A percentile compares a stretch with the other conserved stretches of the same genome.
These are phyloP conservation scores for Heliconius congener DNA, from an alignment of 1,140 invertebrate species.

Conservation along the genomic window DNA sequence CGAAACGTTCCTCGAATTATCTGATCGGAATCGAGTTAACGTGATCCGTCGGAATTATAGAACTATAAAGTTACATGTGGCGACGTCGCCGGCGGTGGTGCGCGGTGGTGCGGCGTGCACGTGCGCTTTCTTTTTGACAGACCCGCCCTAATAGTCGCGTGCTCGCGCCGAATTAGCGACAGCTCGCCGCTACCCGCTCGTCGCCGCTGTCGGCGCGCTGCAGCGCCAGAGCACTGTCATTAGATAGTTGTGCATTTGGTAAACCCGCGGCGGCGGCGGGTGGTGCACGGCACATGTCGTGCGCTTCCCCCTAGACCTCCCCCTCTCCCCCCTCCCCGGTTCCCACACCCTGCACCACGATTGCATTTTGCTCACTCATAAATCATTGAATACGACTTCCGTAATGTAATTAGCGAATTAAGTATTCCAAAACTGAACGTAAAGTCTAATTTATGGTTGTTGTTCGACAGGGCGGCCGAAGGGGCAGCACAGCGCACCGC, in stretches of 20 bases:
- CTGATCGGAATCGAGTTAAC: conserved; percentile 75
- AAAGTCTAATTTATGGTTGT: conserved; percentile 36
- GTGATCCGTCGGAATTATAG: conserved; percentile 73
- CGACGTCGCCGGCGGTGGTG: conserved; percentile 56
- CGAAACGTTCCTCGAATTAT: conserved; percentile 63
- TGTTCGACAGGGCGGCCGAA: conserved; percentile 85
- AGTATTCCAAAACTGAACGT: conserved; percentile 42
- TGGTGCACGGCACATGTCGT: conserved; percentile 71
- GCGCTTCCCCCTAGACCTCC: conserved; percentile 27
- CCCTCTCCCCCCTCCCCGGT: not conserved
- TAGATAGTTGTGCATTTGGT: conserved; percentile 72
- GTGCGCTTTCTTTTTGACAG: conserved; percentile 72
- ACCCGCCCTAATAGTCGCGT: conserved; percentile 73
- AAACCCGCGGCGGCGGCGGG: conserved; percentile 49
- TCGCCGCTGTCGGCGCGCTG: conserved; percentile 55
- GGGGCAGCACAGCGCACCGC: conserved; percentile 93
- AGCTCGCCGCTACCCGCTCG: conserved; percentile 68
- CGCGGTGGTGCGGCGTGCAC: conserved; percentile 47
- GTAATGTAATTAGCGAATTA: conserved; percentile 60
- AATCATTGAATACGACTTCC: conserved; percentile 56
- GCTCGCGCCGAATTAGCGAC: conserved; percentile 72
- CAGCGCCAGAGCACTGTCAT: conserved; percentile 70
- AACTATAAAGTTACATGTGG: conserved; percentile 67
- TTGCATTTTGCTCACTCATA: conserved; percentile 51
- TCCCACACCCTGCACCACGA: conserved; percentile 35